A percentile compares a stretch with the other conserved stretches of the same genome.
These are phyloP conservation scores for Himalopsyche anomala DNA, from an alignment of 2,888 invertebrate species.

Conservation along the genomic window DNA sequence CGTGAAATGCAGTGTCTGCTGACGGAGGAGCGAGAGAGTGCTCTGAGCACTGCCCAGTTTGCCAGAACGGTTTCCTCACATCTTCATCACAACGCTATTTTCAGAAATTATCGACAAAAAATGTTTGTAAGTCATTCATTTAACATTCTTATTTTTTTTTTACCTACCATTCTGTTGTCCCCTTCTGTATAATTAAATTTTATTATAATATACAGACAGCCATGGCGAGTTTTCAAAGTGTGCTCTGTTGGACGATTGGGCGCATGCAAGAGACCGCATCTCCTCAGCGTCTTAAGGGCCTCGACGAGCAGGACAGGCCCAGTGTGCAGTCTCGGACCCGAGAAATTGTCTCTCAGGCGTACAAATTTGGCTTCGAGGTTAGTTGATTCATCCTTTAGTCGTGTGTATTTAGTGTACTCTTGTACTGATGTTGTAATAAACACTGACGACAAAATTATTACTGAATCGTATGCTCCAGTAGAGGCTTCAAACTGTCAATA, in stretches of 20 bases:
- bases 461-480: too few relatives aligned
- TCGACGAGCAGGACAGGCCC: constrained; percentile 73
- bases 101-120: constrained; percentile 68
- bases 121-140: constrained; percentile 69
- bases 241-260: constrained; percentile 77
- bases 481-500: too few relatives aligned
- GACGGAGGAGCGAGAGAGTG: constrained; percentile 86
- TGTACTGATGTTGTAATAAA: neutral
- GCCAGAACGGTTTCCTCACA: constrained; percentile 82
- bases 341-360: constrained; percentile 90
- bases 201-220: constrained; percentile 71
- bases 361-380: constrained; percentile 93
- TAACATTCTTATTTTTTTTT: neutral
- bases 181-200: neutral
- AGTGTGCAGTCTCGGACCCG: constrained; percentile 81
- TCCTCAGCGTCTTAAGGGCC: constrained; percentile 76
- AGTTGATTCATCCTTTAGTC: neutral
- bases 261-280: constrained; percentile 77
- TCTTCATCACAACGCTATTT: constrained; percentile 67
- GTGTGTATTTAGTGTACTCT: too few relatives aligned
- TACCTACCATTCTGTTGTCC: neutral
- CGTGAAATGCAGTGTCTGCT: constrained; percentile 88
- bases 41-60: constrained; percentile 88
- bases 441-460: too few relatives aligned
- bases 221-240: constrained; percentile 77